phyloP scores from a whole-genome alignment of 1,140 invertebrate species.

The Sminthurides bifidus region DNA sequence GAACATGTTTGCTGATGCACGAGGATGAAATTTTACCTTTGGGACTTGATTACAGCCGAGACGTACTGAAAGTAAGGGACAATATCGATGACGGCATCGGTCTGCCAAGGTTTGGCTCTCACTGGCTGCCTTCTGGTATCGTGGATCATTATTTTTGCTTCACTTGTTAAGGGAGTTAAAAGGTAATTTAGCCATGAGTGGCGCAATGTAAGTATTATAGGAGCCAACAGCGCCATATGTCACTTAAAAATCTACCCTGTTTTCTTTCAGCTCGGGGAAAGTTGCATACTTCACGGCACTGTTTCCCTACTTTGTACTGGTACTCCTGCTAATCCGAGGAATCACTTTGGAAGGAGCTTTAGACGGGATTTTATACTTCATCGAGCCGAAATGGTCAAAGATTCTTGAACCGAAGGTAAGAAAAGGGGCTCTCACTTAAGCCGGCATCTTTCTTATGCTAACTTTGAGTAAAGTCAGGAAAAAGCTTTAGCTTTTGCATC shows the following conservation, averaged over 20 bases:
- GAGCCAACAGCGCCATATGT: not conserved
- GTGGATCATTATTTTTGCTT: slow-evolving; percentile 63
- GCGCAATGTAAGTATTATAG: not conserved
- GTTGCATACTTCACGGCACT: slow-evolving; percentile 41
- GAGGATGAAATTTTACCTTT: not conserved
- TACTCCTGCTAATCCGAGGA: slow-evolving; percentile 40
- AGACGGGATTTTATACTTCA: slow-evolving; percentile 52
- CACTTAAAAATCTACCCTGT: not conserved
- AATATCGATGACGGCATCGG: slow-evolving; percentile 61
- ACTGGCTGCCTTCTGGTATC: slow-evolving; percentile 57
- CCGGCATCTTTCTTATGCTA: no score
- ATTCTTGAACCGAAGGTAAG: slow-evolving; percentile 44
- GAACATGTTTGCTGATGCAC: slow-evolving; percentile 1
- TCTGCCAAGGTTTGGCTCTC: slow-evolving; percentile 57
- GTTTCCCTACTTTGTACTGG: slow-evolving; percentile 43
- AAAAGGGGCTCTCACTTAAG: no score
- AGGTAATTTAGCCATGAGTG: slow-evolving; percentile 35
- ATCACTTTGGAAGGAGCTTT: slow-evolving; percentile 39
- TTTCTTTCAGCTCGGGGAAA: slow-evolving; percentile 55
- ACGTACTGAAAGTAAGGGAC: slow-evolving; percentile 51
- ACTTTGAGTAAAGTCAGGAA: no score
- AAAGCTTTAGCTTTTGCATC: no score
- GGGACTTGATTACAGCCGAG: slow-evolving; percentile 40
- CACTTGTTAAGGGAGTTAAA: slow-evolving; percentile 63
- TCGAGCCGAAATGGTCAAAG: slow-evolving; percentile 55